phyloP scores from a whole-genome alignment of 92 coral and sea anemone genomes.

The Metridium senile region DNA sequence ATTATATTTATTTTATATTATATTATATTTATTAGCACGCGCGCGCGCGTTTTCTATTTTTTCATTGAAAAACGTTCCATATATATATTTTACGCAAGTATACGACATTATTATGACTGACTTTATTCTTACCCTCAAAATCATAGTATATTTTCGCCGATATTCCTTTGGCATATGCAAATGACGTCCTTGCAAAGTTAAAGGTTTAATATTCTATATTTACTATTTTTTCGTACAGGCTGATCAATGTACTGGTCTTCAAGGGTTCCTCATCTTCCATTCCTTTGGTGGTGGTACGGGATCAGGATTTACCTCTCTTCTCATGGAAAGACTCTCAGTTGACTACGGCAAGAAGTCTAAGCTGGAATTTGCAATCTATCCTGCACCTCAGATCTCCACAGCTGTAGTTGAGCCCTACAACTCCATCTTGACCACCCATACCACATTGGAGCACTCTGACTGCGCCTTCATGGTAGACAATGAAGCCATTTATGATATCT shows the following conservation, averaged over 20 bases:
- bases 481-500: constrained; percentile 74
- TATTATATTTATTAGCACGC: not conserved
- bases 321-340: constrained; percentile 73
- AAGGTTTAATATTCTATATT: too few species aligned
- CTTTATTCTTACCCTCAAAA: too few species aligned
- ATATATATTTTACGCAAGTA: too few species aligned
- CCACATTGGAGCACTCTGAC: constrained; percentile 74
- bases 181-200: too few species aligned
- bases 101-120: too few species aligned
- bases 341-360: constrained; percentile 89
- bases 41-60: too few species aligned
- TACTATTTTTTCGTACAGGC: constrained; percentile 16
- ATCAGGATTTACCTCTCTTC: constrained; percentile 70
- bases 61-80: too few species aligned
- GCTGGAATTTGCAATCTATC: constrained; percentile 79
- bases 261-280: constrained; percentile 89
- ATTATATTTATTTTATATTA: not conserved
- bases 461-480: constrained; percentile 79
- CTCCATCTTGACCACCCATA: constrained; percentile 66
- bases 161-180: too few species aligned
- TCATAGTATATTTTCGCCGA: too few species aligned
- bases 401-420: constrained; percentile 88
- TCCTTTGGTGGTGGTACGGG: constrained; percentile 93
- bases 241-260: constrained; percentile 75
- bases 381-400: constrained; percentile 89